Percentiles rank a stretch among this genome's conserved stretches.
These are phyloP conservation scores for Sceloporus undulatus DNA, from an alignment of 2,113 vertebrate genomes.

Conservation along the genomic window DNA sequence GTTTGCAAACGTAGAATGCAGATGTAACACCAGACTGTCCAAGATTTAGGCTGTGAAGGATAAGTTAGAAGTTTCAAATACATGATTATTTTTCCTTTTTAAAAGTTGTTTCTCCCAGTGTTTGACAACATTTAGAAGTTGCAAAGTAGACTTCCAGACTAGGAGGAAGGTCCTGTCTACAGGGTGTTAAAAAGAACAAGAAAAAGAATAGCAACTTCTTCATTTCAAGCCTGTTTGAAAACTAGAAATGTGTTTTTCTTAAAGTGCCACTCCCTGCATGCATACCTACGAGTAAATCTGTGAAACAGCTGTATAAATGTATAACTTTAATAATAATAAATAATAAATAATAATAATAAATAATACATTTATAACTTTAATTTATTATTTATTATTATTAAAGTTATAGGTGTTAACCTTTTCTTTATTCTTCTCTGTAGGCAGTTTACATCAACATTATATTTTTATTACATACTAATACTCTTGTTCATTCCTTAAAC, in stretches of 20 bases:
- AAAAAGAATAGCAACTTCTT: background rate
- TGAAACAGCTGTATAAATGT: background rate
- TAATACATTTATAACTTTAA: no score
- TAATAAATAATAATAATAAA: no score
- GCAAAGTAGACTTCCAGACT: background rate
- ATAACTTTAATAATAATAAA: background rate
- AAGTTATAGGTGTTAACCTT: background rate
- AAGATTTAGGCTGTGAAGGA: background rate
- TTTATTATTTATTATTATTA: no score
- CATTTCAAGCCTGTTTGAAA: background rate
- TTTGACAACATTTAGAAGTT: background rate
- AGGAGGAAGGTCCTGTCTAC: background rate
- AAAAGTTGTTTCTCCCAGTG: background rate
- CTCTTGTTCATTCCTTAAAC: background rate
- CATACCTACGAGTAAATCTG: background rate
- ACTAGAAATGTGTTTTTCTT: no score
- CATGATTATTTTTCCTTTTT: background rate
- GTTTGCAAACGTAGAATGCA: background rate
- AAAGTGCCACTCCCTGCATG: no score
- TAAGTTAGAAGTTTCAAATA: background rate
- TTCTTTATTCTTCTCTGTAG: background rate
- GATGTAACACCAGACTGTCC: background rate
- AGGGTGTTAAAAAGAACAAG: no score
- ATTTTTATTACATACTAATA: background rate
- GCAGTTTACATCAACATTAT: background rate